phyloP scores from a whole-genome alignment of 2,113 vertebrate genomes.

The Campylorhamphus procurvoides region DNA sequence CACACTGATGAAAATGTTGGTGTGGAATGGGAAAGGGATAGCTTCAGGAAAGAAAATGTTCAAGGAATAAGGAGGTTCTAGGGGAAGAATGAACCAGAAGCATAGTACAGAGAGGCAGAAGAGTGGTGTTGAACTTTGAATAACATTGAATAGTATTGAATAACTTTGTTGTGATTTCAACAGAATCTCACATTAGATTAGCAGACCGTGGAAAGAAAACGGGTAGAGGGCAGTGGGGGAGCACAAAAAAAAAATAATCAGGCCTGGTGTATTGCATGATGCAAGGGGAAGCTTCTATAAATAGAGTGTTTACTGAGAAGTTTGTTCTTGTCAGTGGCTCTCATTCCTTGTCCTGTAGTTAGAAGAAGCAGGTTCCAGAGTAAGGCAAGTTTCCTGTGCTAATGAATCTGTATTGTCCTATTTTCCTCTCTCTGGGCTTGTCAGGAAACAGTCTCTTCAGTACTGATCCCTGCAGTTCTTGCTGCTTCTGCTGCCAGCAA shows the following conservation, averaged over 20 bases:
- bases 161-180: not conserved
- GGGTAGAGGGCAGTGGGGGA: not conserved
- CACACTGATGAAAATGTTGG: not conserved
- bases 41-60: not conserved
- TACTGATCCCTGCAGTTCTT: not conserved
- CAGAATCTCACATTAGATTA: not conserved
- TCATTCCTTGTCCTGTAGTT: accelerated
- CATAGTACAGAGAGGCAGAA: not conserved
- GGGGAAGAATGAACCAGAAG: not conserved
- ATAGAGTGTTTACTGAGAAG: not conserved
- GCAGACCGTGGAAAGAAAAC: not conserved
- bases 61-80: not conserved
- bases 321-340: not conserved
- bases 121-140: not conserved
- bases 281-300: not conserved
- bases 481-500: not conserved
- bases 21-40: not conserved
- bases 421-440: not conserved
- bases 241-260: not conserved
- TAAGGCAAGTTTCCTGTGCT: constrained; percentile 28
- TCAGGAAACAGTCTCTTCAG: constrained; percentile 6
- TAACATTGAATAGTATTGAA: not conserved
- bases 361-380: not conserved
- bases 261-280: not conserved
- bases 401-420: not conserved